A percentile compares a stretch with the other conserved stretches of the same genome.
phyloP scores from a whole-genome alignment of 2,113 vertebrate genomes.

The Cyprinodon variegatus region DNA sequence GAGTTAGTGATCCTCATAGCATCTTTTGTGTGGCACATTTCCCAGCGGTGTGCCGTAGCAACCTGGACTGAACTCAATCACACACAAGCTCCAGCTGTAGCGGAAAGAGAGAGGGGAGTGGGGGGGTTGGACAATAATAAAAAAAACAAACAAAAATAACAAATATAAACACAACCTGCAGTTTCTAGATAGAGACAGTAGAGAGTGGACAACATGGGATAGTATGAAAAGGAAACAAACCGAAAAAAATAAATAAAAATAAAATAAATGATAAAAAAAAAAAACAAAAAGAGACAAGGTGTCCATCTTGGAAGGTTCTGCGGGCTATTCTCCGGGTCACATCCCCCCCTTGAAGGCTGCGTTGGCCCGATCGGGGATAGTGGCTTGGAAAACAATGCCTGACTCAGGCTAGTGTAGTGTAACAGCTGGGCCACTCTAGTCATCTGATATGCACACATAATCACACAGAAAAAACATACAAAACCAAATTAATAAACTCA shows the following conservation, averaged over 20 bases:
- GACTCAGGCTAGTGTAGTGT: conserved; percentile 99
- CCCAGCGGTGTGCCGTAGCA: conserved; percentile 78
- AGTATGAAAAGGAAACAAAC: conserved; percentile 86
- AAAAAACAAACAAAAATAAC: conserved; percentile 73
- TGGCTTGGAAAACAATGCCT: conserved; percentile 99
- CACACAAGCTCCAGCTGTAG: conserved; percentile 81
- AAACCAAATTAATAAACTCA: conserved; percentile 99
- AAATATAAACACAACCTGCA: conserved; percentile 78
- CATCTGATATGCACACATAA: conserved; percentile 99
- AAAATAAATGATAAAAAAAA: conserved; percentile 77
- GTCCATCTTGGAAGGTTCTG: conserved; percentile 96
- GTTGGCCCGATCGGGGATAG: conserved; percentile 97
- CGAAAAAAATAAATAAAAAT: conserved; percentile 86
- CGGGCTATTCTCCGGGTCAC: conserved; percentile 96
- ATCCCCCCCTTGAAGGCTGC: conserved; percentile 96
- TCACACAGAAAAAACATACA: conserved; percentile 99
- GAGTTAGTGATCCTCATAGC: conserved; percentile 75
- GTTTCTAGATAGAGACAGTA: conserved; percentile 77
- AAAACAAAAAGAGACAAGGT: conserved; percentile 97
- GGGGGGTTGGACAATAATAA: conserved; percentile 76
- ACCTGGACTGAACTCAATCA: conserved; percentile 81
- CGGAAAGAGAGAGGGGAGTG: conserved; percentile 70
- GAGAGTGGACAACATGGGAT: conserved; percentile 90
- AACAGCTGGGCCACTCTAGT: conserved; percentile 99
- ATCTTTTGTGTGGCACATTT: conserved; percentile 76